A percentile compares a stretch with the other conserved stretches of the same genome.
Conservation (phyloP, 1,140 invertebrate species). For the Drosophila nebulosa region DNA sequence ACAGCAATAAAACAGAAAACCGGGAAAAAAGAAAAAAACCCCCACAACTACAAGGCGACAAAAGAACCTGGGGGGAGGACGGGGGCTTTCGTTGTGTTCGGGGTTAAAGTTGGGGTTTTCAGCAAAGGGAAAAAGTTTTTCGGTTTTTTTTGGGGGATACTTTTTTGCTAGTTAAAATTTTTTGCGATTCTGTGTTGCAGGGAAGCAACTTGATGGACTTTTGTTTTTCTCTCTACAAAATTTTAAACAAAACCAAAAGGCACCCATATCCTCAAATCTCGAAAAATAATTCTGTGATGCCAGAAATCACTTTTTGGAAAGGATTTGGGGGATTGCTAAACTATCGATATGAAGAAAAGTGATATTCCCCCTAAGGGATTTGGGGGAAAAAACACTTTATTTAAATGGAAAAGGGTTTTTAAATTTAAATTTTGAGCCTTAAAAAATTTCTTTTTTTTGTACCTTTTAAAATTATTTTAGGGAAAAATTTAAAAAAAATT, state of each 20-base stretch:
- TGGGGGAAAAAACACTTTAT: too few relatives aligned
- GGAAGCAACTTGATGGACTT: conserved; percentile 11
- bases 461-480: too few relatives aligned
- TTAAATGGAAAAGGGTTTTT: too few relatives aligned
- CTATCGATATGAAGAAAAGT: too few relatives aligned
- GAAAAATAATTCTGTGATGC: too few relatives aligned
- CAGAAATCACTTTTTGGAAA: too few relatives aligned
- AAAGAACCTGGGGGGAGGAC: background rate
- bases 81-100: background rate
- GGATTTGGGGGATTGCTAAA: too few relatives aligned
- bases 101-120: conserved; percentile 9
- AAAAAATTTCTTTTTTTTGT: too few relatives aligned
- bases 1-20: background rate
- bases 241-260: background rate
- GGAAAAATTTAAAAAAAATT: too few relatives aligned
- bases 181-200: conserved; percentile 1
- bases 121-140: conserved; percentile 2
- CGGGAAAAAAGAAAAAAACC: background rate
- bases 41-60: background rate
- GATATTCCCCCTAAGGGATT: too few relatives aligned
- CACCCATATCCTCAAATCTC: too few relatives aligned
- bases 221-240: background rate
- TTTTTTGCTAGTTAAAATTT: conserved; percentile 12
- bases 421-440: too few relatives aligned
- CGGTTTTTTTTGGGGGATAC: conserved; percentile 8